A percentile compares a stretch with the other conserved stretches of the same genome.
These are phyloP conservation scores for Petrolisthes manimaculis DNA, from an alignment of 2,888 invertebrate genomes.

Conservation along the genomic window DNA sequence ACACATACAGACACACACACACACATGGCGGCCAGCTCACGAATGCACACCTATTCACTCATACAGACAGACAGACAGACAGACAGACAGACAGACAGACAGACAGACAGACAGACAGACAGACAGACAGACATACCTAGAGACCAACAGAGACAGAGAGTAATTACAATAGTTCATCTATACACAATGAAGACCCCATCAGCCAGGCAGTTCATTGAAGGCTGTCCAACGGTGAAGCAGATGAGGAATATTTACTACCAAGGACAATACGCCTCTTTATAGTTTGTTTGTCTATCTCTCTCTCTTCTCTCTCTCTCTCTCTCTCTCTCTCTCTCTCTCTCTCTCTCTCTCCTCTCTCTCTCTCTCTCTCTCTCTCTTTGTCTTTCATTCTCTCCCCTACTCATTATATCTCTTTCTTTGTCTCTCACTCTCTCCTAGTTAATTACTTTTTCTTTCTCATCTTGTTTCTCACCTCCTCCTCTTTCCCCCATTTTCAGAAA, in stretches of 20 bases:
- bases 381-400: neutral
- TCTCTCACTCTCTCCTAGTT: neutral
- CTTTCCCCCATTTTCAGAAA: neutral
- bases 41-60: conserved; percentile 23
- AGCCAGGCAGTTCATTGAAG: neutral
- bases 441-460: neutral
- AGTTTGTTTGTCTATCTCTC: neutral
- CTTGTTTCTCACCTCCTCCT: neutral
- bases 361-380: conserved; percentile 28
- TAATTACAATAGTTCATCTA: no score
- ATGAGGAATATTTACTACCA: neutral
- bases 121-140: neutral
- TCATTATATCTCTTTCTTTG: neutral
- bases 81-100: neutral
- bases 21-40: neutral
- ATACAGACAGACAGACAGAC: conserved; percentile 40
- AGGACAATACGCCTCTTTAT: neutral
- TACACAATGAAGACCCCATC: neutral
- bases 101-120: neutral
- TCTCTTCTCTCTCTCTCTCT: neutral
- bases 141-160: no score
- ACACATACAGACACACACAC: conserved; percentile 14
- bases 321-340: neutral
- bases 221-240: neutral
- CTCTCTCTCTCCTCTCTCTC: conserved; percentile 1